These are phyloP conservation scores for Xiphophorus hellerii DNA, from an alignment of 2,113 vertebrate genomes.

Conservation along the genomic window DNA sequence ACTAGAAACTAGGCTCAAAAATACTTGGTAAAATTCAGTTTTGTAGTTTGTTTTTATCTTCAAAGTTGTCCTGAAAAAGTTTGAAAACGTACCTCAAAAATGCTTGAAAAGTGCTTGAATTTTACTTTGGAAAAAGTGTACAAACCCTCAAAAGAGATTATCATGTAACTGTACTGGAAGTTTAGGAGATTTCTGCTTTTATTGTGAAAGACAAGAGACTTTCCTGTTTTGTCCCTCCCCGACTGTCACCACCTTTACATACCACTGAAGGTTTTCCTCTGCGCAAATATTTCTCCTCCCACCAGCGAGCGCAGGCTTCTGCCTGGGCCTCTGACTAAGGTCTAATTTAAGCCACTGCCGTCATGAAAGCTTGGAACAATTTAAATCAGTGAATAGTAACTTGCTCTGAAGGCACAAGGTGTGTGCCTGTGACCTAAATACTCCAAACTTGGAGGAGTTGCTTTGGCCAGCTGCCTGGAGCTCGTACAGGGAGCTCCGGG, in stretches of 20 bases:
- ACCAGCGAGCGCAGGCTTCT: conserved; percentile 50
- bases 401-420: conserved; percentile 34
- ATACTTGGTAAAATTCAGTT: too few relatives aligned
- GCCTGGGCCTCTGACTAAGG: conserved; percentile 55
- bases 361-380: conserved; percentile 47
- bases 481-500: conserved; percentile 49
- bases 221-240: conserved; percentile 24
- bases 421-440: conserved; percentile 58
- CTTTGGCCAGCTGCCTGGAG: conserved; percentile 41
- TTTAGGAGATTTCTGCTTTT: conserved; percentile 46
- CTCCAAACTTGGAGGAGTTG: conserved; percentile 40
- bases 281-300: conserved; percentile 67
- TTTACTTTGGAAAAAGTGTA: too few relatives aligned
- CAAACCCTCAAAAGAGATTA: background rate
- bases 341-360: conserved; percentile 64
- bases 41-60: too few relatives aligned
- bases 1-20: too few relatives aligned
- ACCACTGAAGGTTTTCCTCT: conserved; percentile 60
- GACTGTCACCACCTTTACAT: conserved; percentile 49
- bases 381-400: conserved; percentile 36
- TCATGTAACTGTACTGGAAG: background rate
- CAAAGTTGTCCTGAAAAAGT: too few relatives aligned
- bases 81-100: too few relatives aligned
- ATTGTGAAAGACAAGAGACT: conserved; percentile 51
- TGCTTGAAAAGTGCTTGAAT: too few relatives aligned